phyloP scores from a whole-genome alignment of 2,888 invertebrate species.

The Dermolepida albohirtum region DNA sequence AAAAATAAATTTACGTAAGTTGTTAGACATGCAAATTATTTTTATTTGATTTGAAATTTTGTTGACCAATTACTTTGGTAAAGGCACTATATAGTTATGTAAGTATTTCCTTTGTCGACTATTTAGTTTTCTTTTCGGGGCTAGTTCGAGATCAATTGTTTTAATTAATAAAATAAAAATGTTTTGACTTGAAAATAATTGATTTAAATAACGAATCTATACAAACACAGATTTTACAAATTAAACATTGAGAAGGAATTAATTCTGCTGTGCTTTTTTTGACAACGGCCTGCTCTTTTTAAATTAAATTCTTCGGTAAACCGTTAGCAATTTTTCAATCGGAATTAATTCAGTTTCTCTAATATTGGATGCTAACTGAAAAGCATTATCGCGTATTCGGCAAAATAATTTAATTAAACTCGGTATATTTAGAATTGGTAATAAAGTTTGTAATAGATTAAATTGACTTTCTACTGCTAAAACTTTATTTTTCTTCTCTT shows the following conservation, averaged over 20 bases:
- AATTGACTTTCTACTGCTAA: no score
- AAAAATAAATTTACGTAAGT: no score
- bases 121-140: no score
- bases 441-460: background rate
- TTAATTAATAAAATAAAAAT: no score
- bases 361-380: constrained; percentile 9
- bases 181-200: background rate
- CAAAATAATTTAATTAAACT: constrained; percentile 21
- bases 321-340: constrained; percentile 26
- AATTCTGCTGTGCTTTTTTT: constrained; percentile 24
- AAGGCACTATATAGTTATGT: no score
- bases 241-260: constrained; percentile 14
- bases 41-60: no score
- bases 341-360: constrained; percentile 32
- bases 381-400: constrained; percentile 13
- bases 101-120: no score
- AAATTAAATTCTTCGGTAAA: constrained; percentile 35
- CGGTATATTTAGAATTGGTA: constrained; percentile 10
- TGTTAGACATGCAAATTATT: no score
- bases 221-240: constrained; percentile 17
- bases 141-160: no score
- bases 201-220: constrained; percentile 7
- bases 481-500: no score
- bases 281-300: constrained; percentile 5
- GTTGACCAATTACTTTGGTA: no score